Evolutionary conservation across 1,140 invertebrate species (phyloP).

Genomic region (Melipona quadrifasciata): DNA sequence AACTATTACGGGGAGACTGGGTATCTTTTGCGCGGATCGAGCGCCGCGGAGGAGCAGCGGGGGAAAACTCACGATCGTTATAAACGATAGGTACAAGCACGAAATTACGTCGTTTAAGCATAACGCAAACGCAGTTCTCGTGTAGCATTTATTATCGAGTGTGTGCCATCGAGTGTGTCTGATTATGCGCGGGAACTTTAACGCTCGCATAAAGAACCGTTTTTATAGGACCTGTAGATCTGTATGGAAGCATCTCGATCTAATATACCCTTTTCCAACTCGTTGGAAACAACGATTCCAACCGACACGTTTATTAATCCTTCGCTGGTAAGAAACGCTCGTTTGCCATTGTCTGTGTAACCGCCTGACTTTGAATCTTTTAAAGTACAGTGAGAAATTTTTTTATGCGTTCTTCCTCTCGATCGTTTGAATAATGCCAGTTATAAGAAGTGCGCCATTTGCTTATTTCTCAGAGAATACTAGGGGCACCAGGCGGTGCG

Average conservation of each 20-base stretch:
- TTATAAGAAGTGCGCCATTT: neutral
- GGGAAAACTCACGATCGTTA: slow-evolving; percentile 35
- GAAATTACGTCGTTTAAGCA: slow-evolving; percentile 61
- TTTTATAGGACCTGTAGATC: neutral
- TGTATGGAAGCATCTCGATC: neutral
- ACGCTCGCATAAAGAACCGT: slow-evolving; percentile 16
- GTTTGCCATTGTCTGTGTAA: neutral
- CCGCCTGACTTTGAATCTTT: neutral
- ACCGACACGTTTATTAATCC: neutral
- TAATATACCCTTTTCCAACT: neutral
- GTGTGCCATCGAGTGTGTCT: slow-evolving; percentile 24
- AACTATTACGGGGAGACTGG: slow-evolving; percentile 51
- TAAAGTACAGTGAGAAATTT: neutral
- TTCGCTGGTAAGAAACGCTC: neutral
- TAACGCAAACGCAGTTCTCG: slow-evolving; percentile 47
- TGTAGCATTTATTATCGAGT: slow-evolving; percentile 48
- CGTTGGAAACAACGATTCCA: neutral
- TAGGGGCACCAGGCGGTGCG: too few species aligned
- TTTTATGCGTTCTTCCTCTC: neutral
- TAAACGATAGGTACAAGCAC: slow-evolving; percentile 45
- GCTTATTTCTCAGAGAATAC: neutral
- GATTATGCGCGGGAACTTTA: slow-evolving; percentile 42
- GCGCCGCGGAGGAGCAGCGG: slow-evolving; percentile 24
- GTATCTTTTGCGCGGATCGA: slow-evolving; percentile 46
- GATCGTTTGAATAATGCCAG: neutral